These are phyloP conservation scores for Psittacara wagleri DNA, from an alignment of 2,113 vertebrate genomes.

Conservation along the genomic window DNA sequence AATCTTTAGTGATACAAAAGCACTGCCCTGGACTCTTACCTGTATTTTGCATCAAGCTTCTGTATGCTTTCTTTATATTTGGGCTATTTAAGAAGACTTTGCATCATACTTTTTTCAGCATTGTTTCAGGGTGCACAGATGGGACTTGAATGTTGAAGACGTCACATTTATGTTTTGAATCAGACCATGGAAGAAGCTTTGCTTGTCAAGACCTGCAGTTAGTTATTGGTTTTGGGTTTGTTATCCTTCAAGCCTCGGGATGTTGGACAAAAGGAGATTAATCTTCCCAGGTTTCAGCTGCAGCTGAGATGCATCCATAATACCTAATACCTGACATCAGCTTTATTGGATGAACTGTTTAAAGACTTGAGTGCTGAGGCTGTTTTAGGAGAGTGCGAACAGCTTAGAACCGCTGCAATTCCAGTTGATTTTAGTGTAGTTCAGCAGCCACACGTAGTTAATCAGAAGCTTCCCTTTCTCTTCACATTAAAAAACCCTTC, in stretches of 20 bases:
- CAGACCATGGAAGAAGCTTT: neutral
- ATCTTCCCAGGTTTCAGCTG: neutral
- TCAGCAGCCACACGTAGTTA: neutral
- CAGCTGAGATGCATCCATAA: neutral
- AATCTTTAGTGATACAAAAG: slow-evolving; percentile 27
- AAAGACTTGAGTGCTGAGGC: neutral
- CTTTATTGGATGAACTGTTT: neutral
- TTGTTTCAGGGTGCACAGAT: neutral
- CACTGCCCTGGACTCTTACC: slow-evolving; percentile 21
- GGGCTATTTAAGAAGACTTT: slow-evolving; percentile 21
- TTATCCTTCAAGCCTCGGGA: neutral
- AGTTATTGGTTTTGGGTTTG: neutral
- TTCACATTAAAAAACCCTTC: slow-evolving; percentile 30
- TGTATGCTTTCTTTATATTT: slow-evolving; percentile 5
- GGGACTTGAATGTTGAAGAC: neutral
- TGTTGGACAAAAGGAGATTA: neutral
- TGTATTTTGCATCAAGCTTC: slow-evolving; percentile 40
- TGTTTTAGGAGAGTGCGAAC: neutral
- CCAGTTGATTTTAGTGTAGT: neutral
- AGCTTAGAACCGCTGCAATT: neutral
- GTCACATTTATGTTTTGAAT: neutral
- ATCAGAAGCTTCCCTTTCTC: neutral
- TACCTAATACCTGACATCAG: neutral
- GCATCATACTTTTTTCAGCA: neutral
- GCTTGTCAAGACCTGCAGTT: neutral